phyloP scores from a whole-genome alignment of 2,888 invertebrate species.

The Drosophila nr. medialis region DNA sequence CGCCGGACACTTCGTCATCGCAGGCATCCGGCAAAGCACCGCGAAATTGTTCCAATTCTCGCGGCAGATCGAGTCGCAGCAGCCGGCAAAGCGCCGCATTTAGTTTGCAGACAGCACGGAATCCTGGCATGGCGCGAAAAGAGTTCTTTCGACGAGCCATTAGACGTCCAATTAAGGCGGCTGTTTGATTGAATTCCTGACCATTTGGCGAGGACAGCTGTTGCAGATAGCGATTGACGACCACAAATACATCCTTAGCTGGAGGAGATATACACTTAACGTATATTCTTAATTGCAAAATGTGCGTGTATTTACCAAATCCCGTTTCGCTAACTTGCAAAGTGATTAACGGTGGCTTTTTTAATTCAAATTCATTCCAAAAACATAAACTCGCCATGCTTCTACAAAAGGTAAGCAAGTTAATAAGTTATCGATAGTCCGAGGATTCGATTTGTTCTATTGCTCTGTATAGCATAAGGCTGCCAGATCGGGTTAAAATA shows the following conservation, averaged over 20 bases:
- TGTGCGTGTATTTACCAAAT: constrained; percentile 66
- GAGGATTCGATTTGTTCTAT: neutral
- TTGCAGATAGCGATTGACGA: constrained; percentile 62
- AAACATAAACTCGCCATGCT: constrained; percentile 69
- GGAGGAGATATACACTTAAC: neutral
- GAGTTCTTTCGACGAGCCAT: constrained; percentile 83
- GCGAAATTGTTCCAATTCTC: constrained; percentile 75
- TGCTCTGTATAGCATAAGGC: neutral
- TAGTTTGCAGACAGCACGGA: constrained; percentile 78
- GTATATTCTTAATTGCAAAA: neutral
- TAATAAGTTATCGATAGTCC: constrained; percentile 2
- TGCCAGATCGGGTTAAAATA: constrained; percentile 15
- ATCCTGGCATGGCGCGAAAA: constrained; percentile 81
- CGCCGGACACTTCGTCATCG: constrained; percentile 48
- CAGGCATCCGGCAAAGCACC: constrained; percentile 76
- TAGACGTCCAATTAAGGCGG: constrained; percentile 81
- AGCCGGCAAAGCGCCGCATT: constrained; percentile 81
- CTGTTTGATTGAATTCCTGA: constrained; percentile 71
- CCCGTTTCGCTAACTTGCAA: constrained; percentile 56
- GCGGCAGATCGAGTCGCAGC: constrained; percentile 74
- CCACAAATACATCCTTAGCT: constrained; percentile 70
- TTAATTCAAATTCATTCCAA: constrained; percentile 82
- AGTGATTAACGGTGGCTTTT: constrained; percentile 80
- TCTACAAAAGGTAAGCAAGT: constrained; percentile 31
- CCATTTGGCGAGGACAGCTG: constrained; percentile 40